phyloP scores from a whole-genome alignment of 2,113 vertebrate species.

The Loxodonta africana region DNA sequence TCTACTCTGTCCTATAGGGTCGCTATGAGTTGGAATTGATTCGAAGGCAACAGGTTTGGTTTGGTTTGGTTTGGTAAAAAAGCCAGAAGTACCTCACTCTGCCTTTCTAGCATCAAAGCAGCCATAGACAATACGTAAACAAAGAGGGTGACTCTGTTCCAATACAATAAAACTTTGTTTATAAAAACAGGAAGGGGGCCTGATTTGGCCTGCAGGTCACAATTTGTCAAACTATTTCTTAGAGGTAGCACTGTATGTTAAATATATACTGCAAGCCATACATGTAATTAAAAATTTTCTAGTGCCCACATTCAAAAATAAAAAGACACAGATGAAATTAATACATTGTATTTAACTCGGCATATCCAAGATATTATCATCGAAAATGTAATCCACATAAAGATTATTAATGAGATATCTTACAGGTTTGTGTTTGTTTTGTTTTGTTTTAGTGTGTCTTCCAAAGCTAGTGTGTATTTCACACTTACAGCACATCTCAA shows the following conservation, averaged over 20 bases:
- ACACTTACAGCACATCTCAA: not conserved
- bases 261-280: not conserved
- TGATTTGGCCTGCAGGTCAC: not conserved
- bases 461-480: not conserved
- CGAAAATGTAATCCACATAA: not conserved
- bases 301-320: not conserved
- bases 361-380: constrained; percentile 31
- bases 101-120: not conserved
- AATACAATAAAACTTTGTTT: not conserved
- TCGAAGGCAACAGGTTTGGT: no score
- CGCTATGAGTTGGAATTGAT: no score
- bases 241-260: not conserved
- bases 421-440: not conserved
- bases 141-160: not conserved
- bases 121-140: not conserved
- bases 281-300: not conserved
- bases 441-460: not conserved
- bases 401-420: not conserved
- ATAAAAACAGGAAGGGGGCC: not conserved
- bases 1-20: no score
- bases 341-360: not conserved
- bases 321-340: constrained; percentile 48
- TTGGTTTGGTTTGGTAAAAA: no score
- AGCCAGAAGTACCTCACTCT: no score
- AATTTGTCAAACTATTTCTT: not conserved